Evolutionary conservation across 1,140 invertebrate species (phyloP), one percentile per base, ranked within the genome.

Genomic region (Lycorma delicatula): DNA sequence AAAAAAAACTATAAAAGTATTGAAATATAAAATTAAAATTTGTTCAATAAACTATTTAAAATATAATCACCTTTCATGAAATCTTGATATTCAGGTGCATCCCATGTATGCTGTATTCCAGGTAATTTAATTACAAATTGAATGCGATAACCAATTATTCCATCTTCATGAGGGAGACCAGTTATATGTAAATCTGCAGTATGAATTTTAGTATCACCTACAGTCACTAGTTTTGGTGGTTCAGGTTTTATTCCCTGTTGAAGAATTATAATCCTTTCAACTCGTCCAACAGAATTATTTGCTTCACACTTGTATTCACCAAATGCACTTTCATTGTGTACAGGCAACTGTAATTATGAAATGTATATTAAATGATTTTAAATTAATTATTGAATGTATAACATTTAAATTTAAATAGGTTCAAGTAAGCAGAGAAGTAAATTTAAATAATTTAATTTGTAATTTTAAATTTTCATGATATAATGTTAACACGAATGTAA

Each of bases 241-340:
- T 71, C 66, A 0, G 79, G 78, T 62, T 78, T 75, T 6, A 71
- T 68, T 28, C 78, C 79, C 60, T 75, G 63, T 28, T 75, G 67
- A 28, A 81, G 62, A 3, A 66, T 69, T 23, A 76, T 75, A 11
- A 69, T 67, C 7, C 76, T 68, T 54, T 77, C 74, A 31, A 78
- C 67, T 54, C 67, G 70, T 12, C 79, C 79, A 59, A 77, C 63
- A 28, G 64, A 66, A 61, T 81, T 81, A 29, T 65, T 65, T 0
- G 75, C 79, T 13, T 70, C 68, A 63, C 80, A 81, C 25, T 72
- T 69, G 64, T 80, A 81, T 53, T 73, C 73, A 12, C 76, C 78
- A 53, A 78, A 79, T 16, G 67, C 69, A 6, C 69, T 70, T 13
- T 67, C 60, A 59, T 79, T 72, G 3, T 67, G 68, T 3, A 79